Base-by-base conservation (phyloP, 2,113 vertebrate genomes). In the Nycticryphes semicollaris region DNA sequence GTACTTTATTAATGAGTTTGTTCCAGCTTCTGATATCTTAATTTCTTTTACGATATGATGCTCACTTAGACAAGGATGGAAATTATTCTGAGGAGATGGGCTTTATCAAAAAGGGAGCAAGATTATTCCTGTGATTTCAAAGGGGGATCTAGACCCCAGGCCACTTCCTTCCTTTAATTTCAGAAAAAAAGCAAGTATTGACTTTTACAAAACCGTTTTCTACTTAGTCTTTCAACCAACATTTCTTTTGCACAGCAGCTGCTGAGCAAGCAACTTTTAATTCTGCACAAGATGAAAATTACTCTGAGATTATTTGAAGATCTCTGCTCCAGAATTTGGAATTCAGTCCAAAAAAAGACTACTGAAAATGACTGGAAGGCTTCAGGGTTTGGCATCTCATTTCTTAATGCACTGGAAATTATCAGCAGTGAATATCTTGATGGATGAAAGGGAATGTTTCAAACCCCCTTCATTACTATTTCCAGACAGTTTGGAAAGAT, bases 1-100 rank as follows among this genome's bases (percentile, higher is more conserved):
- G 0, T 60, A 39, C 47, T 39, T 3, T 8, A 31, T 20, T 10
- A 79, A 43, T 62, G 74, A 75, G 54, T 23, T 75, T 35, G 1
- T n/a, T 59, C 28, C 6, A 3, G 47, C 35, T 80, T 87, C 63
- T 74, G 31, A 47, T 39, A 14, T 7, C 15, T 8, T 63, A 2
- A 33, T 63, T 90, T 81, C 24, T 70, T 91, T 45, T 24, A 30
- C 39, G 10, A 33, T 47, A 74, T 2, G 41, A 14, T 5, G 4
- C 24, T 80, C 35, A 53, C 9, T 54, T 0, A 0, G 59, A 37
- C 3, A 70, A 83, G 8, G 28, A 30, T 45, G 21, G 48, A 84
- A 43, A 31, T 41, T 59, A 33, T 77, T 82, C 69, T 51, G 22
- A 75, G 39, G 30, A 33, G 25, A 35, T 24, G 18, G 17, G 2